These are phyloP conservation scores for Rhamphomyia laevipes DNA, from an alignment of 2,888 invertebrate genomes.

Conservation along the genomic window DNA sequence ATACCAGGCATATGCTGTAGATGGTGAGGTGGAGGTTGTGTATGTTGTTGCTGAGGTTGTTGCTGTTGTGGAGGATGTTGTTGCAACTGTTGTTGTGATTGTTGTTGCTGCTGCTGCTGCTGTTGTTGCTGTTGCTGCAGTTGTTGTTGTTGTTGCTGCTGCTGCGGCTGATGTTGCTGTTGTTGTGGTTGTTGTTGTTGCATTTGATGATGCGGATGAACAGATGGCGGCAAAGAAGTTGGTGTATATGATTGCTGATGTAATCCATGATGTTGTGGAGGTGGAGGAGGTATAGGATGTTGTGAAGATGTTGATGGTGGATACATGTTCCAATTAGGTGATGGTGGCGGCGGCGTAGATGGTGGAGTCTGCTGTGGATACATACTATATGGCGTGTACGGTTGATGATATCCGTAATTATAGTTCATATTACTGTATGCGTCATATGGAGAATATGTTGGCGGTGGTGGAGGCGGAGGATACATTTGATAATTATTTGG, in stretches of 20 bases:
- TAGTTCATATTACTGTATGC: slow-evolving; percentile 39
- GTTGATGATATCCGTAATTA: slow-evolving; percentile 37
- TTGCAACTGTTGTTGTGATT: slow-evolving; percentile 28
- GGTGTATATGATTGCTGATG: slow-evolving; percentile 21
- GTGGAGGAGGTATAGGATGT: slow-evolving; percentile 18
- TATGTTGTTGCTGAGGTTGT: slow-evolving; percentile 17
- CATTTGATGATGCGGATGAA: slow-evolving; percentile 18
- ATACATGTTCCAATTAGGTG: slow-evolving; percentile 53
- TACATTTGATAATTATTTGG: slow-evolving; percentile 39
- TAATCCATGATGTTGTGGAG: slow-evolving; percentile 17
- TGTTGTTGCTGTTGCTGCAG: slow-evolving; percentile 2
- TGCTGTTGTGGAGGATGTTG: slow-evolving; percentile 8
- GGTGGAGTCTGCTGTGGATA: slow-evolving; percentile 38
- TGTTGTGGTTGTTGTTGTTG: slow-evolving; percentile 41
- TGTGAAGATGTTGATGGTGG: slow-evolving; percentile 34
- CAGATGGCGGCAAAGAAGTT: slow-evolving; percentile 23
- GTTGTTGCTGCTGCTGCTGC: slow-evolving; percentile 40
- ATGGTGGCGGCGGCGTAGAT: slow-evolving; percentile 38
- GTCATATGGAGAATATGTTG: slow-evolving; percentile 33
- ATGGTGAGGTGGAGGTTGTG: slow-evolving; percentile 22
- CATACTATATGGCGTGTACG: slow-evolving; percentile 36
- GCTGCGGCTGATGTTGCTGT: slow-evolving; percentile 25
- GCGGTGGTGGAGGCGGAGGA: slow-evolving; percentile 32
- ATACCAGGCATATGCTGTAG: slow-evolving; percentile 10
- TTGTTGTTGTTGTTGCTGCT: slow-evolving; percentile 13